A percentile compares a stretch with the other conserved stretches of the same genome.
Evolutionary conservation across 2,888 invertebrate genomes (phyloP).

Genomic region (Melinaea menophilus): DNA sequence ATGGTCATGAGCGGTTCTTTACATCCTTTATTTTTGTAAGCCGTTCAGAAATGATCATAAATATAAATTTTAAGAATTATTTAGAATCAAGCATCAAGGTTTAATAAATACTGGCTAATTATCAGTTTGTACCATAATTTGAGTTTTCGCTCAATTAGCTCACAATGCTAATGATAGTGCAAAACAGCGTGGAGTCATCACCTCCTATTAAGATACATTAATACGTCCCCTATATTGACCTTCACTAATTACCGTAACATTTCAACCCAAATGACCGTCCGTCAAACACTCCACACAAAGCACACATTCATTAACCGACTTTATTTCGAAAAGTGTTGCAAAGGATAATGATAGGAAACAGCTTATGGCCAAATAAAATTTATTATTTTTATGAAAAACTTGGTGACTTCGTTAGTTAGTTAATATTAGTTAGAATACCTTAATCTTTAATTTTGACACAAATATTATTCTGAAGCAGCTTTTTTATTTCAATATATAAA

Average conservation of each 20-base stretch:
- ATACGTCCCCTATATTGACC: constrained; percentile 33
- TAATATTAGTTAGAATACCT: too few species aligned
- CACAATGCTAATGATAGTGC: neutral
- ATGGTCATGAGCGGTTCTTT: constrained; percentile 27
- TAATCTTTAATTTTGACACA: too few species aligned
- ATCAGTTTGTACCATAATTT: neutral
- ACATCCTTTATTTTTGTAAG: too few species aligned
- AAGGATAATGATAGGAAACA: constrained; percentile 22
- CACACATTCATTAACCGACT: constrained; percentile 44
- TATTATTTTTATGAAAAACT: too few species aligned
- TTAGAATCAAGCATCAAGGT: too few species aligned
- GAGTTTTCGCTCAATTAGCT: neutral
- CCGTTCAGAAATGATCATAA: too few species aligned
- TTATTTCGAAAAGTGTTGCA: constrained; percentile 33
- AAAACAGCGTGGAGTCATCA: constrained; percentile 2
- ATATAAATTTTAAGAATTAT: too few species aligned
- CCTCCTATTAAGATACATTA: constrained; percentile 13
- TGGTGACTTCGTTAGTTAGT: too few species aligned
- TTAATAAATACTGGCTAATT: neutral
- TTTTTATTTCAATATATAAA: neutral
- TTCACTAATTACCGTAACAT: constrained; percentile 37
- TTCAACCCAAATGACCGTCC: constrained; percentile 43
- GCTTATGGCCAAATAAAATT: neutral
- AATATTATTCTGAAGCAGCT: neutral
- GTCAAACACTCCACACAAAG: constrained; percentile 41